Conservation (phyloP, 1,140 invertebrate species). For the Brachionus rubens region DNA sequence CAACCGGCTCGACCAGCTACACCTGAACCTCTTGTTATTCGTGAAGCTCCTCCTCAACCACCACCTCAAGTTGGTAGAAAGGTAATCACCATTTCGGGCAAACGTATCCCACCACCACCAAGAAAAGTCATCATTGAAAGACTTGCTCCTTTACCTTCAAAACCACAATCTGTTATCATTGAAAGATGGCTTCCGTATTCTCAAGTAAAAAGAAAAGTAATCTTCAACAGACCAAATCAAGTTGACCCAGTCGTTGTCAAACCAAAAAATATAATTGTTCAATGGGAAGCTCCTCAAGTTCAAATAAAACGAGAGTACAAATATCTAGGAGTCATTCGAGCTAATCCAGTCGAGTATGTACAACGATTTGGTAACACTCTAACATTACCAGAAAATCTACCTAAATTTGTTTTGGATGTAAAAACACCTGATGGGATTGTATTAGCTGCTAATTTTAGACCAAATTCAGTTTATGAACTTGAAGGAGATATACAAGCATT, state of each 20-base stretch:
- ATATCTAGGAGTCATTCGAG: conserved; percentile 43
- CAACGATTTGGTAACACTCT: conserved; percentile 38
- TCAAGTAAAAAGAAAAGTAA: conserved; percentile 33
- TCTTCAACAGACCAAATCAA: conserved; percentile 6
- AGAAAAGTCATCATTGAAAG: conserved; percentile 46
- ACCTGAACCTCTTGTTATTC: conserved; percentile 35
- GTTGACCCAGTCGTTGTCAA: not conserved
- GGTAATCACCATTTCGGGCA: not conserved
- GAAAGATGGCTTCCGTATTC: conserved; percentile 44
- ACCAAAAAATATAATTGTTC: conserved; percentile 46
- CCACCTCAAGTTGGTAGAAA: conserved; percentile 4
- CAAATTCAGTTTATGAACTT: not conserved
- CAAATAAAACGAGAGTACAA: conserved; percentile 40
- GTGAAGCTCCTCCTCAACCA: conserved; percentile 37
- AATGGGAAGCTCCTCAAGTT: conserved; percentile 46
- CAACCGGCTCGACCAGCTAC: conserved; percentile 40
- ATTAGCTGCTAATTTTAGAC: conserved; percentile 10
- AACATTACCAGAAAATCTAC: not conserved
- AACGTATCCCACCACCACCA: conserved; percentile 41
- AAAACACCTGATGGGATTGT: conserved; percentile 32
- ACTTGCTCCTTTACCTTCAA: conserved; percentile 31
- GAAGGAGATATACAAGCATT: conserved; percentile 42
- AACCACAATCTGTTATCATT: conserved; percentile 37
- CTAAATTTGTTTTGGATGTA: conserved; percentile 27
- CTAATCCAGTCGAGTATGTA: conserved; percentile 39